Base-by-base conservation (phyloP, 2,888 invertebrate species). In the Chrysomela aeneicollis region DNA sequence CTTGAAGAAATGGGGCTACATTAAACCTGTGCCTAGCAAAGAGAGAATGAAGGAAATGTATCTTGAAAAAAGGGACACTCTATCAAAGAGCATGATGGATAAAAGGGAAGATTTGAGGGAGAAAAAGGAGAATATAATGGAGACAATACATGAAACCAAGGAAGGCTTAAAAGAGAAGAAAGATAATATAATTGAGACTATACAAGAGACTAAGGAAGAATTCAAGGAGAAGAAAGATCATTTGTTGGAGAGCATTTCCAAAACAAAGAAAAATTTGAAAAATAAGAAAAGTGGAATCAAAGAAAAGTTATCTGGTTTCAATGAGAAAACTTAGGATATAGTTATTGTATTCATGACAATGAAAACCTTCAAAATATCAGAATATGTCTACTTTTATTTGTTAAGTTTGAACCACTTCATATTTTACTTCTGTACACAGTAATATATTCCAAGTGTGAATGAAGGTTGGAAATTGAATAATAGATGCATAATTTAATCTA, bases 1-100 rank as follows among this genome's bases (percentile, higher is more conserved):
- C 77, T 85, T 97, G 71, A 90, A 89, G 73, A 87, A 88, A 74
- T 86, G 89, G 79, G 97, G 97, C 55, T 90, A 91, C 81, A 92
- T 95, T 65, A 91, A 90, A 79, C 93, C 94, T n/a, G 89, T 93
- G 32, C 91, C 92, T 17, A 89, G 88, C 19, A 84, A 84, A 60
- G 87, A 88, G 73, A 80, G 87, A 70, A 82, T 90, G 9, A 88
- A 88, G 77, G 87, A 88, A 77, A 87, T 90, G 82, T 83, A 88
- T 67, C 84, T 86, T 72, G 88, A 87, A 73, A 85, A 85, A 69
- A 88, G 87, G 76, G 88, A 86, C 21, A 87, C 87, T 71, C 72
- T 90, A 26, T 86, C 88, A 69, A 87, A 87, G 70, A 85, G 86
- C 71, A 86, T 89, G 67, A 86, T 86, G 75, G 15, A 42, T 15